These are phyloP conservation scores for Axinella damicornis DNA, from an alignment of 37 sponge, comb jelly and placozoan genomes.

Conservation along the genomic window DNA sequence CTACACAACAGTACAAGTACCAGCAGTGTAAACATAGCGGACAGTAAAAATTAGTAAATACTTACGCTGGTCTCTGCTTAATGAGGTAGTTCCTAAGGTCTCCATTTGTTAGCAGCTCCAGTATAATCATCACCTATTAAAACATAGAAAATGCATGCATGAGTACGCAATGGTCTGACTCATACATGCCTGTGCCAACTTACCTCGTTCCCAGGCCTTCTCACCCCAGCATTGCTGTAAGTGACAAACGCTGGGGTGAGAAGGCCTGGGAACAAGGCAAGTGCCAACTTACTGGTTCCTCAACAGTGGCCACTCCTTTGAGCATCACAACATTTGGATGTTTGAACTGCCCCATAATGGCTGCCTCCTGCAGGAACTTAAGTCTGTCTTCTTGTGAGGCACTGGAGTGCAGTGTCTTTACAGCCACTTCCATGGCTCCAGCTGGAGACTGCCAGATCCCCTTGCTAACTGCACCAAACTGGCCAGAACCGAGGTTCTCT, in stretches of 20 bases:
- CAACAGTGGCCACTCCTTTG: conserved; percentile 28
- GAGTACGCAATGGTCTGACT: too few species aligned
- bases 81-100: conserved; percentile 34
- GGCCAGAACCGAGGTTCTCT: conserved; percentile 3
- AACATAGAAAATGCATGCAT: too few species aligned
- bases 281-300: conserved; percentile 24
- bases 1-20: too few species aligned
- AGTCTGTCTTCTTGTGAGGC: conserved; percentile 31
- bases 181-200: not conserved
- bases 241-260: too few species aligned
- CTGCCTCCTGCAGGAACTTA: conserved; percentile 53
- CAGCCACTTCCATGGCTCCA: conserved; percentile 44
- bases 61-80: not conserved
- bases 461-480: conserved; percentile 31
- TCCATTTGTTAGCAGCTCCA: conserved; percentile 62
- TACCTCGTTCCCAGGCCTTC: too few species aligned
- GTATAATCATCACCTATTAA: conserved; percentile 58
- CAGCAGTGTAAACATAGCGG: too few species aligned
- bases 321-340: conserved; percentile 50
- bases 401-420: conserved; percentile 24
- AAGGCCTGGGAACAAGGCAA: too few species aligned
- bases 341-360: conserved; percentile 51
- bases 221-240: too few species aligned
- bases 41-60: too few species aligned
- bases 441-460: conserved; percentile 20